Evolutionary conservation across 2,113 vertebrate genomes (phyloP).

Genomic region (Sander lucioperca): DNA sequence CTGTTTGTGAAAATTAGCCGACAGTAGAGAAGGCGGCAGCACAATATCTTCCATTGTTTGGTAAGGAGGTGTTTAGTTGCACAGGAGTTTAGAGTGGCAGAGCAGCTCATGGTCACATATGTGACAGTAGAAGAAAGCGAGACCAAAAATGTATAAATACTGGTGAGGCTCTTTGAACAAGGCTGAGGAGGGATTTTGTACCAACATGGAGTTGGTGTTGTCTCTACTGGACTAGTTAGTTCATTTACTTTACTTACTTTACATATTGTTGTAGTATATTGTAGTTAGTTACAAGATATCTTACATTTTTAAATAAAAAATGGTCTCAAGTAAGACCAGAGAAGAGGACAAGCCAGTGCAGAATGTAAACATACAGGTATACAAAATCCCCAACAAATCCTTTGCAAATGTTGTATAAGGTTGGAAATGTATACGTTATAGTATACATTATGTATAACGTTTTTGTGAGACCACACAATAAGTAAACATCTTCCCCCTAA

Average conservation of each 20-base stretch:
- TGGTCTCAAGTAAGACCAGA: not conserved
- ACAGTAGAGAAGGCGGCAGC: not conserved
- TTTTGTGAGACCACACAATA: not conserved
- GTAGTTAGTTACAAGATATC: not conserved
- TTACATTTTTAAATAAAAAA: not conserved
- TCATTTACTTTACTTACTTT: not conserved
- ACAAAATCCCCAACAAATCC: not conserved
- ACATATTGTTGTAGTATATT: not conserved
- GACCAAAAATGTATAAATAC: slow-evolving; percentile 9
- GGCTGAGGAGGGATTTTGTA: slow-evolving; percentile 2
- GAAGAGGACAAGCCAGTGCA: not conserved
- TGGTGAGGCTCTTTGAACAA: not conserved
- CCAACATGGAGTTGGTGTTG: not conserved
- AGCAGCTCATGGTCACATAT: slow-evolving; percentile 12
- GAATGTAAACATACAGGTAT: not conserved
- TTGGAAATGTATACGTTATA: not conserved
- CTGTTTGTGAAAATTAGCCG: not conserved
- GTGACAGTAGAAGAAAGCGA: slow-evolving; percentile 7
- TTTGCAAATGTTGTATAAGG: not conserved
- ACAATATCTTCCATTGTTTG: slow-evolving; percentile 20
- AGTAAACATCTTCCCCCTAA: not conserved
- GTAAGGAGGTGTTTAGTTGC: slow-evolving; percentile 16
- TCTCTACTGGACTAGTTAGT: not conserved
- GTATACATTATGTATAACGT: not conserved
- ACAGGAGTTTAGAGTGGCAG: not conserved